Base-by-base conservation (phyloP, 2,113 vertebrate genomes). In the Megaleporinus macrocephalus region DNA sequence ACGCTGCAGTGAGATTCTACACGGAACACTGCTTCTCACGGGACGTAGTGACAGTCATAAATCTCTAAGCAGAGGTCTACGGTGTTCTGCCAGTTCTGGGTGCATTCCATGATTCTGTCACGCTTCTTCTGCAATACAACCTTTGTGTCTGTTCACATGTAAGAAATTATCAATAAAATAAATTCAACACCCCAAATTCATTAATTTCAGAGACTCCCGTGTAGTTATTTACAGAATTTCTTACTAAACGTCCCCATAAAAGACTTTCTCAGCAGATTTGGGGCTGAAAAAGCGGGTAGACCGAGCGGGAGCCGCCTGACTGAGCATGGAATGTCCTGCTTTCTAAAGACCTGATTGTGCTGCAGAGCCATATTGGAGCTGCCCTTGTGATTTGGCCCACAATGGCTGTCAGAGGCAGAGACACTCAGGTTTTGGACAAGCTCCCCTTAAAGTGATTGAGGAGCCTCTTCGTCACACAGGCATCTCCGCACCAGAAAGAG, bases 331-430 rank as follows among this genome's bases (percentile, higher is more conserved):
- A 83, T 83, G 55, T 68, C 49, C 57, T 83, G 85, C 78, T 85
- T 59, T 82, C 73, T 87, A 71, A 82, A 80, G 59, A 85, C 73
- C 73, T 69, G 61, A 78, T 85, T 82, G 83, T 85, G 73, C 75
- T 81, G 30, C 73, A 71, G 78, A 85, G 68, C 82, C 73, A 49
- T 79, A 47, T 55, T 55, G 9, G 76, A 76, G 65, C 84, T 74
- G 16, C 51, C 78, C 76, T 85, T 80, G 57, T 86, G 83, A 82
- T 90, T 87, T 87, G 76, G 73, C 49, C 84, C 83, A 91, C 92
- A 91, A 88, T 89, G 75, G 86, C 57, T 47, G 86, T 85, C 85
- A 84, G 70, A 86, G 72, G 51, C 86, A 86, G 85, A 78, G 66
- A 44, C 80, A 83, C 75, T 81, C 61, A 33, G 72, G 53, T 79